phyloP scores from a whole-genome alignment of 2,113 vertebrate genomes.

The Amphiprion ocellaris region DNA sequence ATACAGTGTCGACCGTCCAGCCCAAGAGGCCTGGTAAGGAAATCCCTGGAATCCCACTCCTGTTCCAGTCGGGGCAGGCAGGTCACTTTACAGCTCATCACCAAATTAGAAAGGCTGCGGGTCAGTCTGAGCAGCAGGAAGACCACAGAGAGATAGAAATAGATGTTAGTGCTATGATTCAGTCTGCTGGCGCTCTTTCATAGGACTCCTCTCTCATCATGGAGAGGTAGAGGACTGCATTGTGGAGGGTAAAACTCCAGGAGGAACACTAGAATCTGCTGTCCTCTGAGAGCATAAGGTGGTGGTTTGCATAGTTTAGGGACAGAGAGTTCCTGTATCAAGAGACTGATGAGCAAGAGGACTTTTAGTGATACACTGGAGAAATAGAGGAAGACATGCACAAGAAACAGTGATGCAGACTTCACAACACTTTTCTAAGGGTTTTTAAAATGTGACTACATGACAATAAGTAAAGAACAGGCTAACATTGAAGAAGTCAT shows the following conservation, averaged over 20 bases:
- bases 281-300: slow-evolving; percentile 22
- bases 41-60: slow-evolving; percentile 80
- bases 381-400: background rate
- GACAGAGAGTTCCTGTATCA: slow-evolving; percentile 15
- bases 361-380: background rate
- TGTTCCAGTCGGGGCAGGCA: slow-evolving; percentile 60
- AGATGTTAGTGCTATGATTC: slow-evolving; percentile 48
- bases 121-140: slow-evolving; percentile 58
- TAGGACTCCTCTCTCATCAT: slow-evolving; percentile 32
- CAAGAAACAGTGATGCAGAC: background rate
- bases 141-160: slow-evolving; percentile 66
- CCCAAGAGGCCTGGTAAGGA: slow-evolving; percentile 71
- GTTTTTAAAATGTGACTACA: background rate
- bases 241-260: slow-evolving; percentile 26
- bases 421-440: background rate
- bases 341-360: background rate
- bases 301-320: slow-evolving; percentile 35
- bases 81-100: slow-evolving; percentile 85
- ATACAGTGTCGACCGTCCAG: slow-evolving; percentile 58
- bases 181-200: slow-evolving; percentile 43
- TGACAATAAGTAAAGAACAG: background rate
- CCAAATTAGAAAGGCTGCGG: slow-evolving; percentile 78
- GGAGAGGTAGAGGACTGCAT: slow-evolving; percentile 14
- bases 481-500: background rate
- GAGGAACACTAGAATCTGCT: slow-evolving; percentile 22